A percentile compares a stretch with the other conserved stretches of the same genome.
phyloP scores from a whole-genome alignment of 2,888 invertebrate species.

The Carabus problematicus region DNA sequence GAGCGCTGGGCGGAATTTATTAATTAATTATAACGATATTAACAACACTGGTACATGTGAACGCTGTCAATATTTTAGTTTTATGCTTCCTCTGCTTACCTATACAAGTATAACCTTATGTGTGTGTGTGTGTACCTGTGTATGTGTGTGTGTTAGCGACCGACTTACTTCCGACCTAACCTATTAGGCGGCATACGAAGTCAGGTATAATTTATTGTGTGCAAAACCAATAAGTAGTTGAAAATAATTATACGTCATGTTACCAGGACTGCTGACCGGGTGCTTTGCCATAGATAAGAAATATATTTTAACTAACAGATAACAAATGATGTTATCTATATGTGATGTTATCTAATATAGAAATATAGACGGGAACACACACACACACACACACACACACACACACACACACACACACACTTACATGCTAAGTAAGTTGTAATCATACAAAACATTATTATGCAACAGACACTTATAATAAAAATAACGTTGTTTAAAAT shows the following conservation, averaged over 20 bases:
- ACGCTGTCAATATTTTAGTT: constrained; percentile 16
- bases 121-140: too few species aligned
- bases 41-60: neutral
- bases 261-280: neutral
- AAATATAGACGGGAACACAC: too few species aligned
- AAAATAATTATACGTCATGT: neutral
- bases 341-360: too few species aligned
- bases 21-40: constrained; percentile 8
- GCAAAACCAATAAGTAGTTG: constrained; percentile 10
- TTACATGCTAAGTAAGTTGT: too few species aligned
- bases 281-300: neutral
- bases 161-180: neutral
- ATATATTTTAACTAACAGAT: neutral
- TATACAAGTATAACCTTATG: too few species aligned
- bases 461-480: too few species aligned
- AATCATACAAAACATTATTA: too few species aligned
- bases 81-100: constrained; percentile 7
- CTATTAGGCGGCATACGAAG: neutral
- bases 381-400: too few species aligned
- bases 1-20: constrained; percentile 1
- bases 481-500: too few species aligned
- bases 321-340: too few species aligned
- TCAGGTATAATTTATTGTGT: neutral
- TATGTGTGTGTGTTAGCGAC: neutral
- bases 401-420: too few species aligned